Conservation (phyloP, 2,888 invertebrate genomes). For the Eupelmus urozonus region DNA sequence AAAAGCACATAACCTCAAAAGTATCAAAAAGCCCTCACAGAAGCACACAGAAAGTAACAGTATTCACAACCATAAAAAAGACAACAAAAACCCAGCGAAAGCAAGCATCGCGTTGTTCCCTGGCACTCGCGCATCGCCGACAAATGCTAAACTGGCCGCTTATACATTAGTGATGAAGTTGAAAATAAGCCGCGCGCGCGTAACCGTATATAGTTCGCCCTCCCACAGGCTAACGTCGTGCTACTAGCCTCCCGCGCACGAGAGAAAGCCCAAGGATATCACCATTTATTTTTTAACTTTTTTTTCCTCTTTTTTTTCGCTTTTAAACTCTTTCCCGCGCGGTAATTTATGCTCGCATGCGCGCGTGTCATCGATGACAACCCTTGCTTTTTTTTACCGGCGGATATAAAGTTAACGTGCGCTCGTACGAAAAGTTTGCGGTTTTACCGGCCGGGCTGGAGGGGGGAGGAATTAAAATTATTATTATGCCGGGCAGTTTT, state of each 20-base stretch:
- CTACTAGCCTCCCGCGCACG: neutral
- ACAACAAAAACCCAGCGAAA: neutral
- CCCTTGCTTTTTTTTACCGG: neutral
- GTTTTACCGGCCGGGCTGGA: constrained; percentile 4
- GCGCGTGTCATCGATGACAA: constrained; percentile 1
- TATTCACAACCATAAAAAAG: neutral
- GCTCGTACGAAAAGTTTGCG: constrained; percentile 14
- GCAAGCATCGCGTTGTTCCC: neutral
- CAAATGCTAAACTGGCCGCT: neutral
- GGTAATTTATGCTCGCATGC: neutral
- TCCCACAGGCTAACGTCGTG: neutral
- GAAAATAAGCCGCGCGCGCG: constrained; percentile 10
- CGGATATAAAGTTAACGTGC: neutral
- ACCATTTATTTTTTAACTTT: neutral
- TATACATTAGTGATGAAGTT: constrained; percentile 35
- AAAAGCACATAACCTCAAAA: too few species aligned
- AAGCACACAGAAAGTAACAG: neutral
- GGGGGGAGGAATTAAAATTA: neutral
- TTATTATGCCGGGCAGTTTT: neutral
- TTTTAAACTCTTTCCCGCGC: too few species aligned
- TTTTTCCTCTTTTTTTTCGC: neutral
- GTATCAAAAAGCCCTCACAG: too few species aligned
- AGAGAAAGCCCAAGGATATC: neutral
- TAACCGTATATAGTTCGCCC: neutral
- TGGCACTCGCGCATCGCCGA: neutral